Evolutionary conservation across 2,113 vertebrate species (phyloP), one percentile per base, ranked within the genome.

Genomic region (Corydoras maculifer): DNA sequence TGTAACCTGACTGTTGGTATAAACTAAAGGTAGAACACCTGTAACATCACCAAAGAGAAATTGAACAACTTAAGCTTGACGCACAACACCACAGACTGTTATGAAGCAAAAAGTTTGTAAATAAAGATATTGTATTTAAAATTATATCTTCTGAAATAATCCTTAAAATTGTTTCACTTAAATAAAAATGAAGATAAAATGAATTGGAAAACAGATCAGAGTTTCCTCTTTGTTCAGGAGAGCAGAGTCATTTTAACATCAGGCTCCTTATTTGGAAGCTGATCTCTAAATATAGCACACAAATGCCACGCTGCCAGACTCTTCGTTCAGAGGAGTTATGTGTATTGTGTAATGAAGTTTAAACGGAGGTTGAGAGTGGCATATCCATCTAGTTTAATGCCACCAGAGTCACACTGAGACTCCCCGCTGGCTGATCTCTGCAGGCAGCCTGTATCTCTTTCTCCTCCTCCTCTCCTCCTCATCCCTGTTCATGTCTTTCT

Each of bases 401-500:
- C 58, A 63, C 25, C 15, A 29, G 31, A 58, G 62, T 58, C 50
- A 65, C 48, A 14, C 75, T 51, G 65, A 50, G 73, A 14, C 49
- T 32, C 62, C 73, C 69, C 8, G 62, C 50, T 50, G 59, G 29
- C 63, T 57, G 58, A 65, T 9, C 29, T 70, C 75, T 60, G 61
- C 18, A 14, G 62, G 70, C 9, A 61, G 60, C 29, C 66, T 32
- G 18, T 31, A 51, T 68, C 65, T 68, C 11, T 31, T 53, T 58
- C 74, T 48, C 0, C 5, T 62, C 73, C 70, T 67, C 55, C 62
- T 69, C 65, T 68, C 62, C 77, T 76, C 72, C 70, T 51, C 63
- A 13, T 76, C 2, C 35, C 35, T 8, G 58, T 10, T 62, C 14
- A 13, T 76, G 73, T 81, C 83, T 84, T 84, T 86, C 82, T 82